Base-by-base conservation (phyloP, 2,797 vertebrate genomes). In the Bradypus variegatus region DNA sequence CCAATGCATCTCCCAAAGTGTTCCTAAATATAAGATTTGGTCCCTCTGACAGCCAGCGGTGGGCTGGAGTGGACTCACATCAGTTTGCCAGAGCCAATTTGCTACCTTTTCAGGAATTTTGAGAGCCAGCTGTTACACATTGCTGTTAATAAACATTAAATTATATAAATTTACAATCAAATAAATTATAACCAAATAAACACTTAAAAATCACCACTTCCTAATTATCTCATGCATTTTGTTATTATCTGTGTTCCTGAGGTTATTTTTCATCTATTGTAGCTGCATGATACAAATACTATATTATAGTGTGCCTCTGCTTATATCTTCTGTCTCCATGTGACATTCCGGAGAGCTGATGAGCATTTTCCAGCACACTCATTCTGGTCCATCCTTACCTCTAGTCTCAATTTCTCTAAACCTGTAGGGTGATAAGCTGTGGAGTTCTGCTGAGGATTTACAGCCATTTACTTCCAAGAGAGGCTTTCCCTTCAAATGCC, bases 81-180 rank as follows among this genome's bases (percentile, higher is more conserved):
- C 70, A 83, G 10, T 19, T 73, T 33, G 6, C 9, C 14, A 72
- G n/a, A 82, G 13, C 65, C 64, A 86, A 18, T 7, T 45, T 41
- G 31, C 65, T 67, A 11, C 7, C 11, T 33, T 36, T 86, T 65
- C 29, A 25, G 36, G 21, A 82, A 67, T 81, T 81, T 85, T 70
- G 33, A 45, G 12, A 79, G 10, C 31, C n/a, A 18, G 19, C 86
- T 93, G 31, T 88, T 73, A 48, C 8, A 82, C 9, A 88, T 8
- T 69, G 64, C 45, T 84, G 21, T 86, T 83, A 79, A 36, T 88
- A 62, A 86, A 91, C 80, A 50, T 53, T 33, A 60, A 70, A 58
- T 75, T 21, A 73, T 38, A 50, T 48, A 77, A 82, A 67, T 8
- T 64, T 53, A 25, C 14, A 67, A 50, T 67, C 48, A 73, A 67